Evolutionary conservation across 1,140 invertebrate genomes (phyloP).

Genomic region (Macrobrachium rosenbergii): DNA sequence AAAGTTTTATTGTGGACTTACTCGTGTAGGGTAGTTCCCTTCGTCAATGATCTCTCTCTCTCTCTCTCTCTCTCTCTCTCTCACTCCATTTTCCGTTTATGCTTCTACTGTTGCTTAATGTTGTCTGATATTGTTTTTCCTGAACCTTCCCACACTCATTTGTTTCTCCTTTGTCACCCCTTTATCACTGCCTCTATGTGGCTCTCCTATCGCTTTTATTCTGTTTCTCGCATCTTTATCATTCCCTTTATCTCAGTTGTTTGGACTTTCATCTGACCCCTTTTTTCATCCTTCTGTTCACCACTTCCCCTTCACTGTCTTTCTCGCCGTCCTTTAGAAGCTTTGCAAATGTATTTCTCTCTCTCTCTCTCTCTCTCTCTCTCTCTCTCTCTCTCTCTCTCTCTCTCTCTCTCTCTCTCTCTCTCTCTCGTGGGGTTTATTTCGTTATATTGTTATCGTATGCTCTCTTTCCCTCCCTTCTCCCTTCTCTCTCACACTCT

Average conservation of each 20-base stretch:
- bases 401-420: background rate
- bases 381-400: background rate
- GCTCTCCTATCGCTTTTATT: background rate
- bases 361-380: background rate
- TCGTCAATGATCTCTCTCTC: too few species aligned
- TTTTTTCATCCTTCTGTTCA: background rate
- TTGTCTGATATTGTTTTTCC: background rate
- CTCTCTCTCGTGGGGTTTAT: background rate
- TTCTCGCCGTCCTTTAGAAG: background rate
- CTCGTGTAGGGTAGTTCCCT: too few species aligned
- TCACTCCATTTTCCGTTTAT: background rate
- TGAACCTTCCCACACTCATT: background rate
- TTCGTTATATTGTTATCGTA: background rate
- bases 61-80: slow-evolving; percentile 22
- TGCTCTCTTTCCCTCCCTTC: background rate
- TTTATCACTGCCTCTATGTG: background rate
- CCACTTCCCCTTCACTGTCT: background rate
- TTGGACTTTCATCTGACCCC: background rate
- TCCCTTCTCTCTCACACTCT: slow-evolving; percentile 1
- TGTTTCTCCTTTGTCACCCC: background rate
- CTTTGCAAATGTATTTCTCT: background rate
- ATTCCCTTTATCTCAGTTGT: background rate
- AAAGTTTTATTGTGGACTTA: too few species aligned
- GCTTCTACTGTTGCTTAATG: too few species aligned
- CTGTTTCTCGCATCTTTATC: background rate